phyloP scores from a whole-genome alignment of 2,797 vertebrate genomes.

The Pipistrellus pipistrellus region DNA sequence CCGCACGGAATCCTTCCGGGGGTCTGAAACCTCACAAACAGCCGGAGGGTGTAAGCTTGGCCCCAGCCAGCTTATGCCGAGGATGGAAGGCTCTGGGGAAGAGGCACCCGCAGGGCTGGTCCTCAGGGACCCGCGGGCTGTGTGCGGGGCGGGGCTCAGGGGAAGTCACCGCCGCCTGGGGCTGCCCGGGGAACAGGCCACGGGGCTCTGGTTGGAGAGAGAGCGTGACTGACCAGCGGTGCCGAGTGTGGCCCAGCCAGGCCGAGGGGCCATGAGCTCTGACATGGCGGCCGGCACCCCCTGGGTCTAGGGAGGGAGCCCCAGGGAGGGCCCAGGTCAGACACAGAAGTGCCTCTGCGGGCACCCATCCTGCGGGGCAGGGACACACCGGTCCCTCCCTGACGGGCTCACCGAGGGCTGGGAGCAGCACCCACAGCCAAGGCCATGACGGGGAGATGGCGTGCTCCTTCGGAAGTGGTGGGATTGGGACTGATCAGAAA shows the following conservation, averaged over 20 bases:
- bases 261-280: background rate
- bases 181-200: background rate
- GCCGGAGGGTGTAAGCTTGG: background rate
- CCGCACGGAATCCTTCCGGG: background rate
- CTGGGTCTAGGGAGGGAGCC: background rate
- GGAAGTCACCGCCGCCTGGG: background rate
- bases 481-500: constrained; percentile 86
- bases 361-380: background rate
- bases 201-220: background rate
- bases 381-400: background rate
- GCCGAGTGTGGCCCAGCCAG: too few relatives aligned
- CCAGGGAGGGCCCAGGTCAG: background rate
- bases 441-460: background rate
- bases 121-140: background rate
- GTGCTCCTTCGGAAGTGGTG: constrained; percentile 72
- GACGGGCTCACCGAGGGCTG: background rate
- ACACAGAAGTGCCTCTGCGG: background rate
- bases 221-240: background rate
- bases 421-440: background rate
- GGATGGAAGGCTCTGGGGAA: constrained; percentile 4
- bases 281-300: background rate
- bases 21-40: background rate
- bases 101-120: background rate
- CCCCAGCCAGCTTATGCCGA: constrained; percentile 46
- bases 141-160: fast-evolving